Evolutionary conservation across 2,888 invertebrate species (phyloP).

Genomic region (Cryptops parisi): DNA sequence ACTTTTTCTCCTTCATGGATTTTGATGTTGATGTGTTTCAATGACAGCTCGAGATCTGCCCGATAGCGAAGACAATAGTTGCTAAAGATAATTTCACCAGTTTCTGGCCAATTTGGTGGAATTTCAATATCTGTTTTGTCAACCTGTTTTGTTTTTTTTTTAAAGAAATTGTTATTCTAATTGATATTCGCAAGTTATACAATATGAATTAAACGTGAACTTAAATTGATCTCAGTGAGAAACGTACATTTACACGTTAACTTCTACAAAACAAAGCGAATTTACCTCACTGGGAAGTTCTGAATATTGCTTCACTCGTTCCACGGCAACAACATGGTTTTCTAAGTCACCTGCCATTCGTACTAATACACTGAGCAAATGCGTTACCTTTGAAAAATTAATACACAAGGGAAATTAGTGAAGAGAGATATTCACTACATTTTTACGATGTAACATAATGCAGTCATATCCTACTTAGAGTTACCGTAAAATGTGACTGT

Average conservation of each 20-base stretch:
- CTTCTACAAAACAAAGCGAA: no score
- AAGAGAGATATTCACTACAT: no score
- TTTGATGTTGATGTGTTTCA: not conserved
- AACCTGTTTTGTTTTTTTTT: no score
- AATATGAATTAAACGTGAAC: not conserved
- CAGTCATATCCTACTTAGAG: no score
- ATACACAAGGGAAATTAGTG: no score
- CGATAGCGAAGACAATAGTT: slow-evolving; percentile 3
- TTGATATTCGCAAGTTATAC: not conserved
- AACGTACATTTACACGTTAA: no score
- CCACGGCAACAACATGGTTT: slow-evolving; percentile 93
- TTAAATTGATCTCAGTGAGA: no score
- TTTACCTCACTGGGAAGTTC: slow-evolving; percentile 6
- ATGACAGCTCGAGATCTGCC: not conserved
- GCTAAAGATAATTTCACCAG: not conserved
- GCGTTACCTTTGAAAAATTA: slow-evolving; percentile 59
- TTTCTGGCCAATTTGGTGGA: not conserved
- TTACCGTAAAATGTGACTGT: no score
- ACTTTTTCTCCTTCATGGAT: slow-evolving; percentile 8
- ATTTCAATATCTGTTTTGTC: not conserved
- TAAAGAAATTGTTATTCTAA: no score
- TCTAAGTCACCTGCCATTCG: slow-evolving; percentile 93
- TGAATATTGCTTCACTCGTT: slow-evolving; percentile 83
- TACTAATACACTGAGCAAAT: slow-evolving; percentile 91
- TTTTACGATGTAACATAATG: no score